Evolutionary conservation across 2,888 invertebrate species (phyloP).

Genomic region (Emmelina monodactyla): DNA sequence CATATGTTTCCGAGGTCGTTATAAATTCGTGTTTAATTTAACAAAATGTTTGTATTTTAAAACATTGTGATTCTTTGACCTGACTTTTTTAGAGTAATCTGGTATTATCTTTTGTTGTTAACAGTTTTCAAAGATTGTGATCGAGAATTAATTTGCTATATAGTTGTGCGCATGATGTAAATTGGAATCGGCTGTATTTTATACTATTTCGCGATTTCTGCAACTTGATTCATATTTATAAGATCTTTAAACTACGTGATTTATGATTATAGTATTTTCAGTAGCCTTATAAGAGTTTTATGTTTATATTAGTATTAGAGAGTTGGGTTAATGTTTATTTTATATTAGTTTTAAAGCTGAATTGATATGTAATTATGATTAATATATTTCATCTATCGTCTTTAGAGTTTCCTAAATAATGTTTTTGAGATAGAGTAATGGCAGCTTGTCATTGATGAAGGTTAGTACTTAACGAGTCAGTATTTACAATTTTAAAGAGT

Average conservation of each 20-base stretch:
- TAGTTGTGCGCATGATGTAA: too few relatives aligned
- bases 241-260: background rate
- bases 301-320: background rate
- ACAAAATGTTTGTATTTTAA: too few relatives aligned
- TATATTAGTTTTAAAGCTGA: background rate
- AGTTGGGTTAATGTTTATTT: slow-evolving; percentile 1
- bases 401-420: too few relatives aligned
- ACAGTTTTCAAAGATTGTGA: too few relatives aligned
- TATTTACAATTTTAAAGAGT: slow-evolving; percentile 5
- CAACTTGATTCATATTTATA: background rate
- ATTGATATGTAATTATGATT: background rate
- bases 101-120: too few relatives aligned
- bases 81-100: too few relatives aligned
- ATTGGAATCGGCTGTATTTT: too few relatives aligned
- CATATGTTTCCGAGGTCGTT: too few relatives aligned
- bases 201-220: background rate
- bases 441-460: background rate
- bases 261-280: background rate
- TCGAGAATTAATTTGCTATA: too few relatives aligned
- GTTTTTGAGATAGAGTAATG: too few relatives aligned
- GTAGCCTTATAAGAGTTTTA: background rate
- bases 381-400: background rate
- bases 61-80: too few relatives aligned
- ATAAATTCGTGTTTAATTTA: too few relatives aligned
- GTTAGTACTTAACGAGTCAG: slow-evolving; percentile 11